Percentiles rank a stretch among this genome's conserved stretches.
Evolutionary conservation across 2,113 vertebrate genomes (phyloP).

Genomic region (Pampusana beccarii): DNA sequence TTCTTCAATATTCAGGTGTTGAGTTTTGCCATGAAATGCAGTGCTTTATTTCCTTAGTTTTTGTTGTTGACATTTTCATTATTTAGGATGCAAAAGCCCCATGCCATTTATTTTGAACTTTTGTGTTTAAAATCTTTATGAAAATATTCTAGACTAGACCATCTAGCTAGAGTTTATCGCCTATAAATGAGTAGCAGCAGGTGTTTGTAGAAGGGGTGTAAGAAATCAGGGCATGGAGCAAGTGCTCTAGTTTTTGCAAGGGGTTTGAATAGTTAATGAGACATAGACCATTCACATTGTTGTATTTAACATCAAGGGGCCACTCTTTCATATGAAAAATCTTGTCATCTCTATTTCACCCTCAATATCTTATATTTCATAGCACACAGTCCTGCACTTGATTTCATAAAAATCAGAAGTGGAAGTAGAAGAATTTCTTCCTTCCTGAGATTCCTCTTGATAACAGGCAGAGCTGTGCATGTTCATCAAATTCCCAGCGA

Average conservation of each 20-base stretch:
- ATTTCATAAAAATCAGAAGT: neutral
- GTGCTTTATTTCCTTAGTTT: neutral
- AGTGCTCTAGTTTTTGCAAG: neutral
- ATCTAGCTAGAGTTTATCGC: neutral
- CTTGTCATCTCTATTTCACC: neutral
- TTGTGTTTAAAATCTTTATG: neutral
- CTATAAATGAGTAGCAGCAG: neutral
- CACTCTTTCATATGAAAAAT: neutral
- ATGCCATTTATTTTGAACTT: neutral
- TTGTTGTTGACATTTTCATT: neutral
- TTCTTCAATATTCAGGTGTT: neutral
- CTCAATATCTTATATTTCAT: neutral
- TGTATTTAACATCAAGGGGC: neutral
- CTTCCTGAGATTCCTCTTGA: neutral
- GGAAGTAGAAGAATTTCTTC: neutral
- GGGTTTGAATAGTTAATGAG: neutral
- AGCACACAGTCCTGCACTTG: neutral
- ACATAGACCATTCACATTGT: neutral
- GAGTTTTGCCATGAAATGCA: neutral
- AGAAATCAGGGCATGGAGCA: neutral
- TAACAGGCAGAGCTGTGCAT: neutral
- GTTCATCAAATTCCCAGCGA: neutral
- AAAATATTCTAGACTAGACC: neutral
- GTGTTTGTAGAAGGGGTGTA: neutral
- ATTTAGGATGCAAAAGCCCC: neutral